Evolutionary conservation across 1,140 invertebrate species (phyloP), one percentile per base, ranked within the genome.

Genomic region (Coenobita brevimanus): DNA sequence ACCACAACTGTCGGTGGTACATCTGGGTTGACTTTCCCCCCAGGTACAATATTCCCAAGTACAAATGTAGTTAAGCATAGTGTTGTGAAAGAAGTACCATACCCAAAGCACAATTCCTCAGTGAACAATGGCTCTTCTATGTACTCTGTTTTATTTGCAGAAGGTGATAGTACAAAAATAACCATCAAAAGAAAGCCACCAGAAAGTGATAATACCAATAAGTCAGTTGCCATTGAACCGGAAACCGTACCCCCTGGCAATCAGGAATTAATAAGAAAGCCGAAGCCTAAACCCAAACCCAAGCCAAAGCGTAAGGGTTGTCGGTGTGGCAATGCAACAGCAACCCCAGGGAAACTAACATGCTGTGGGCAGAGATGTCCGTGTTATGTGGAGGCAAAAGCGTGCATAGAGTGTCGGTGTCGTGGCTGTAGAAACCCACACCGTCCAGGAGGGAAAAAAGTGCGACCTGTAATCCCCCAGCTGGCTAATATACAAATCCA

Each of bases 291-390:
- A 83, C 90, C 90, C 87, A 94, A 94, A 92, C 90, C 93, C 91
- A 91, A 95, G 93, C 92, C 93, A 94, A 92, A 95, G 95, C 86
- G 89, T n/a, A 91, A 91, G 78, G 96, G 96, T 15, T 98, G 97
- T 92, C 94, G 97, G 88, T 98, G 97, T 94, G 97, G 97, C n/a
- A 97, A 97, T 93, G 96, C 97, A 24, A 97, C 97, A 0, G 94
- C 96, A 8, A 95, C 95, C 88, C 97, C 97, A 17, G 97, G 97
- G 15, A 98, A 97, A 92, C 92, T 98, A 73, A 98, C 97, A 0
- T 98, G 97, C 93, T 97, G 97, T 92, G 97, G 97, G 2, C 97
- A 98, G 92, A 94, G 97, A 88, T 98, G 97, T 94, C 97, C 97
- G 0, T 98, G 97, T 93, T 98, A 98, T 93, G 96, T 97, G 80